A percentile compares a stretch with the other conserved stretches of the same genome.
These are phyloP conservation scores for Recurvirostra avosetta DNA, from an alignment of 2,113 vertebrate species.

Conservation along the genomic window DNA sequence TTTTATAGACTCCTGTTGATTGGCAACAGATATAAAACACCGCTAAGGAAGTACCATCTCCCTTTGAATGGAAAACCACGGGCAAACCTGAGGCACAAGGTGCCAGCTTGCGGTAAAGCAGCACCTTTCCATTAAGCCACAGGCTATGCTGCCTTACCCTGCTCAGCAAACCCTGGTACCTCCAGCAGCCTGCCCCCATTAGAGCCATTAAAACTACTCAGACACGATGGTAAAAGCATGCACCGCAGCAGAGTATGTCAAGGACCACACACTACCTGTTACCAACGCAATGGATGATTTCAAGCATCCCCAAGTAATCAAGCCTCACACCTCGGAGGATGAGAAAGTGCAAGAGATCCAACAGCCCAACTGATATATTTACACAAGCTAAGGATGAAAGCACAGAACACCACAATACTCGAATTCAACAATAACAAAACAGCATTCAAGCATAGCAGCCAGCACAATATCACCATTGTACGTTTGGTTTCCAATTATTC, in stretches of 20 bases:
- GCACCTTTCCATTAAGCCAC: neutral
- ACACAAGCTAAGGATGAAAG: neutral
- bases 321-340: neutral
- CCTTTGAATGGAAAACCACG: accelerated
- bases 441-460: neutral
- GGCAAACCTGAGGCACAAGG: neutral
- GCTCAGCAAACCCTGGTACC: neutral
- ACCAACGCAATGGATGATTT: accelerated
- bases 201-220: neutral
- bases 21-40: neutral
- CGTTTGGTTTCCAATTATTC: neutral
- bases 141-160: accelerated
- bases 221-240: accelerated
- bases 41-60: neutral
- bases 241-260: neutral
- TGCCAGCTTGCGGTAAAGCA: neutral
- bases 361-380: neutral
- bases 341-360: accelerated
- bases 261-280: neutral
- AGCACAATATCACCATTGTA: conserved; percentile 45
- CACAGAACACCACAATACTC: neutral
- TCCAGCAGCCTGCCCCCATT: neutral
- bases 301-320: neutral
- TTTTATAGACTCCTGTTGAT: neutral
- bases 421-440: conserved; percentile 54